Evolutionary conservation across 1,140 invertebrate species (phyloP).

Genomic region (Solenopsis fugax): DNA sequence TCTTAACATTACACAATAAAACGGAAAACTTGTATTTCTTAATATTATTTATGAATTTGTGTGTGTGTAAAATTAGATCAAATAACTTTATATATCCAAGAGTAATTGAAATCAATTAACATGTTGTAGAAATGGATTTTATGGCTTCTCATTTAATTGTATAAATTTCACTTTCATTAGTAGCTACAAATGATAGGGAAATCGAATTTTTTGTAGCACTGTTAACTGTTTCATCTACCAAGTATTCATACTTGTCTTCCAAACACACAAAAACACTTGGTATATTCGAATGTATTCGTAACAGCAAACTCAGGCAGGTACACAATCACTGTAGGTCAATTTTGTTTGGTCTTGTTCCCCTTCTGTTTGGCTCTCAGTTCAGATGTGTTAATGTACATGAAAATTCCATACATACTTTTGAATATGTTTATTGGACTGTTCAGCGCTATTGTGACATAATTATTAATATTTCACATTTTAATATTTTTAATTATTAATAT

Average conservation of each 20-base stretch:
- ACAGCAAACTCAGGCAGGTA: constrained; percentile 29
- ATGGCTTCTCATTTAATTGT: background rate
- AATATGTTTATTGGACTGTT: background rate
- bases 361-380: constrained; percentile 41
- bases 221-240: constrained; percentile 3
- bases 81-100: background rate
- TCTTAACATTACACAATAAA: background rate
- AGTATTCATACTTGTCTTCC: constrained; percentile 23
- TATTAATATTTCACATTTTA: background rate
- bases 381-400: constrained; percentile 6
- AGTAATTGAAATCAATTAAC: background rate
- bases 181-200: background rate
- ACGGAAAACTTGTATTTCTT: background rate
- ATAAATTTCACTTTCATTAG: background rate
- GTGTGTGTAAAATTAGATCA: background rate
- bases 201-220: constrained; percentile 11
- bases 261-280: constrained; percentile 59
- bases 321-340: constrained; percentile 70
- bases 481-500: background rate
- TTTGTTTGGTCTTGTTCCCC: constrained; percentile 66
- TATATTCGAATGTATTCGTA: constrained; percentile 58
- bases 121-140: background rate
- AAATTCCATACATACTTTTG: background rate
- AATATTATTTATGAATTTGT: background rate
- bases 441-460: background rate